Percentiles rank a stretch among this genome's conserved stretches.
phyloP scores from a whole-genome alignment of 2,113 vertebrate species.

The Centropristis striata region DNA sequence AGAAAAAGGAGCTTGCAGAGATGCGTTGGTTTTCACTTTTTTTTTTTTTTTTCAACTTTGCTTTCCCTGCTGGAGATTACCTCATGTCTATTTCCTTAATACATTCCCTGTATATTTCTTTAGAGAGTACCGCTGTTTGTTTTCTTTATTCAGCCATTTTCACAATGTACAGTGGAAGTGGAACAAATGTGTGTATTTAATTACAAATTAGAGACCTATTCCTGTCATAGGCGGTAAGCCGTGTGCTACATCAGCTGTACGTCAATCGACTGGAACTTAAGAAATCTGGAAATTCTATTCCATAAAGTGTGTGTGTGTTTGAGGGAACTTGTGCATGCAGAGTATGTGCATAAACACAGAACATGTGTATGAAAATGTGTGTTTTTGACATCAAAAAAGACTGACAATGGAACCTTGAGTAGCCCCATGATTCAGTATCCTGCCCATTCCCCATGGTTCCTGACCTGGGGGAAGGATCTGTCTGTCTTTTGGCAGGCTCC shows the following conservation, averaged over 20 bases:
- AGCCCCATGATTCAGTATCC: constrained; percentile 69
- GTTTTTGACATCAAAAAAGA: constrained; percentile 72
- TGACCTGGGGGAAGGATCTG: constrained; percentile 72
- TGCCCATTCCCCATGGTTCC: constrained; percentile 67
- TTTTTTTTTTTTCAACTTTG: constrained; percentile 52
- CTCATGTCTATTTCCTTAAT: constrained; percentile 61
- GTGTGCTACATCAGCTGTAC: constrained; percentile 15
- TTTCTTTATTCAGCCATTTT: constrained; percentile 32
- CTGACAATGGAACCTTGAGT: constrained; percentile 68
- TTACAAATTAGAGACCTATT: constrained; percentile 33
- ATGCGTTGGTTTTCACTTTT: constrained; percentile 57
- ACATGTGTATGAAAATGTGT: constrained; percentile 69
- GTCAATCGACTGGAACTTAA: constrained; percentile 20
- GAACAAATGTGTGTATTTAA: constrained; percentile 43
- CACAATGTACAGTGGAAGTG: constrained; percentile 27
- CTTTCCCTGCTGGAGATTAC: constrained; percentile 54
- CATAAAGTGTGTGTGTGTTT: constrained; percentile 19
- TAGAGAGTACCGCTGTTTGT: constrained; percentile 41
- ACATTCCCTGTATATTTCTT: constrained; percentile 36
- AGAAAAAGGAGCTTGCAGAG: constrained; percentile 40
- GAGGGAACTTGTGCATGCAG: constrained; percentile 36
- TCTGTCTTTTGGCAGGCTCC: constrained; percentile 69
- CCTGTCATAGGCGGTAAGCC: constrained; percentile 13
- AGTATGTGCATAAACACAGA: constrained; percentile 58
- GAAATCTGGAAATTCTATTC: constrained; percentile 59